Evolutionary conservation across 1,140 invertebrate species (phyloP).

Genomic region (Laodelphax striatellus): DNA sequence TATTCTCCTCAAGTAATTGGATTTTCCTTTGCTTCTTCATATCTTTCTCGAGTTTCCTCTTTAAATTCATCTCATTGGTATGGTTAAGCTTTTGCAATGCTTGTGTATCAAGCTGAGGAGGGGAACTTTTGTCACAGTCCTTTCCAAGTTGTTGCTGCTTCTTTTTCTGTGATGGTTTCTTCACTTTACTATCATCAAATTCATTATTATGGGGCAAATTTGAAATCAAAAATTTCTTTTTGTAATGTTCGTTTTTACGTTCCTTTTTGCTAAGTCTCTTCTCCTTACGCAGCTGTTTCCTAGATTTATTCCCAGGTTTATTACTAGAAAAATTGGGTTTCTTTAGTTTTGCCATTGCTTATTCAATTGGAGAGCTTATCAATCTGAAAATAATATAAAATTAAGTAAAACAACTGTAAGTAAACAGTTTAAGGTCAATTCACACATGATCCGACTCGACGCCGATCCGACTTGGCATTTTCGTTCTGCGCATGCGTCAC

Average conservation of each 20-base stretch:
- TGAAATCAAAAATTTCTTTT: slow-evolving; percentile 37
- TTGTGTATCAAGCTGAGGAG: not conserved
- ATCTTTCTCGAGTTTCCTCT: slow-evolving; percentile 36
- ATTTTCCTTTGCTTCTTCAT: slow-evolving; percentile 45
- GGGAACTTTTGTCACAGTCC: not conserved
- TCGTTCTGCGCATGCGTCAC: no score
- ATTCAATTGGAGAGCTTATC: no score
- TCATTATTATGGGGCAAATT: slow-evolving; percentile 15
- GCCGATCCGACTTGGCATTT: no score
- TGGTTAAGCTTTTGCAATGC: slow-evolving; percentile 1
- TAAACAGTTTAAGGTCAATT: no score
- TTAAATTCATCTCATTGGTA: slow-evolving; percentile 12
- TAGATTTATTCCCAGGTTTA: slow-evolving; percentile 29
- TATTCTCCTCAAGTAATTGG: slow-evolving; percentile 54
- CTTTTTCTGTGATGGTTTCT: slow-evolving; percentile 28
- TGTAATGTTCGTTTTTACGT: slow-evolving; percentile 35
- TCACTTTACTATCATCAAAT: slow-evolving; percentile 25
- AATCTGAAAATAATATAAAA: no score
- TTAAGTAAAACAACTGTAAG: no score
- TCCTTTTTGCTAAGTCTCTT: slow-evolving; percentile 40
- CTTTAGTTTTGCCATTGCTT: no score
- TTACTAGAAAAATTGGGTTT: not conserved
- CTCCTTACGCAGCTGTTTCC: slow-evolving; percentile 49
- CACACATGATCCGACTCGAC: no score
- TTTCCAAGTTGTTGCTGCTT: not conserved